Conservation (phyloP, 1,140 invertebrate genomes). For the Neodiprion fabricii region DNA sequence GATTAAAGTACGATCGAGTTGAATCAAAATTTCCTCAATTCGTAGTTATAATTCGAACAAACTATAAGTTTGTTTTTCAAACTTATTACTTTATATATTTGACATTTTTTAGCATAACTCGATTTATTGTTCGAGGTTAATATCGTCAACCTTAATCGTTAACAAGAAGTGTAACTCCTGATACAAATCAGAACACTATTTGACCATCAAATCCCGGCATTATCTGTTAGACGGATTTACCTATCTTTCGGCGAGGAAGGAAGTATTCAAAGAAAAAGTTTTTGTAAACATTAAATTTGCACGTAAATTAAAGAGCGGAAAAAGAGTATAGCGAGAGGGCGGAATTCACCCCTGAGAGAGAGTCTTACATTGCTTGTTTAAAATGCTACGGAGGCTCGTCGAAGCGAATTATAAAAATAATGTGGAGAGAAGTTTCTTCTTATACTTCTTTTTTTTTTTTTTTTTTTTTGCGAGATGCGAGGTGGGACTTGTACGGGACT, state of each 20-base stretch:
- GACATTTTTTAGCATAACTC: too few species aligned
- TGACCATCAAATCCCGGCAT: not conserved
- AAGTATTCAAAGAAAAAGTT: not conserved
- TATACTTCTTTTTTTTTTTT: not conserved
- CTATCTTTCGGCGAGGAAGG: not conserved
- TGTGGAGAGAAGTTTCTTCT: not conserved
- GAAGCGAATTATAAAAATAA: slow-evolving; percentile 1
- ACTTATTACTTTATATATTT: too few species aligned
- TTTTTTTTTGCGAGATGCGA: not conserved
- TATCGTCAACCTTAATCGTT: too few species aligned
- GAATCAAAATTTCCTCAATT: too few species aligned
- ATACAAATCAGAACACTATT: slow-evolving; percentile 3
- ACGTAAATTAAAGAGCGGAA: not conserved
- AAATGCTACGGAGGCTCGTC: not conserved
- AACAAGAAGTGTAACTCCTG: not conserved
- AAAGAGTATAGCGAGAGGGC: not conserved
- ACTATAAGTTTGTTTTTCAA: too few species aligned
- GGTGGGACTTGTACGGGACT: not conserved
- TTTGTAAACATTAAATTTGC: not conserved
- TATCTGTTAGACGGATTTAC: not conserved
- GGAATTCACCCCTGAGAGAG: not conserved
- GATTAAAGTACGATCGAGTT: too few species aligned
- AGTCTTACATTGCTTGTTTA: not conserved
- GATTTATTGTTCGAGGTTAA: too few species aligned
- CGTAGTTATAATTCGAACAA: too few species aligned